Conservation (phyloP, 2,888 invertebrate species). For the Griposia aprilina region DNA sequence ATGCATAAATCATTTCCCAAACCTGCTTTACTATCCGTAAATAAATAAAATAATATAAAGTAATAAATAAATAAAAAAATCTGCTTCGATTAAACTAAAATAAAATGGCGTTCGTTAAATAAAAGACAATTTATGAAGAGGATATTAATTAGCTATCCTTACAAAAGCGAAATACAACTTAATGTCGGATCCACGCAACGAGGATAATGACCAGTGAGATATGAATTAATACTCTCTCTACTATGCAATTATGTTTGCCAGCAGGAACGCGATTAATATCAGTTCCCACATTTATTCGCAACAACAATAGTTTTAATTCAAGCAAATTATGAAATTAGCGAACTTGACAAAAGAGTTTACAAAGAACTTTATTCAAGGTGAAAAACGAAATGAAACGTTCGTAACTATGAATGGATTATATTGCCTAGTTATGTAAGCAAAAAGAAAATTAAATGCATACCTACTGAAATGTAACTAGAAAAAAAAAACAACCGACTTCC, state of each 20-base stretch:
- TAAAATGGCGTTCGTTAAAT: too few relatives aligned
- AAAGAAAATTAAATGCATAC: conserved; percentile 29
- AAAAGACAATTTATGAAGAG: not conserved
- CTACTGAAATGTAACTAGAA: conserved; percentile 13
- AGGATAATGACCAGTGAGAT: conserved; percentile 24
- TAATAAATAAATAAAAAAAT: too few relatives aligned
- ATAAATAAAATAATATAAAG: too few relatives aligned
- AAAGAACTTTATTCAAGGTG: conserved; percentile 43
- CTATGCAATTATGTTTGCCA: conserved; percentile 37
- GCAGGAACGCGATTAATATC: conserved; percentile 43
- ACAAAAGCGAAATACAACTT: not conserved
- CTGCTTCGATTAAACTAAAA: too few relatives aligned
- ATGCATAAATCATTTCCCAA: too few relatives aligned
- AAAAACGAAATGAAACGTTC: conserved; percentile 32
- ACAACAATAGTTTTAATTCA: conserved; percentile 48
- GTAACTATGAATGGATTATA: conserved; percentile 39
- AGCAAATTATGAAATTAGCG: conserved; percentile 37
- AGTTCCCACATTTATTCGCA: conserved; percentile 46
- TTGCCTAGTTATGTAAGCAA: conserved; percentile 29
- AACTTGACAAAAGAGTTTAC: conserved; percentile 45
- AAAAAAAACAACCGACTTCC: too few relatives aligned
- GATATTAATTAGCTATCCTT: not conserved
- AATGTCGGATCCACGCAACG: conserved; percentile 2
- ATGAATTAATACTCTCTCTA: conserved; percentile 47
- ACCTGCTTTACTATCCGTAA: not conserved